These are phyloP conservation scores for Paralichthys olivaceus DNA, from an alignment of 2,113 vertebrate species.

Conservation along the genomic window DNA sequence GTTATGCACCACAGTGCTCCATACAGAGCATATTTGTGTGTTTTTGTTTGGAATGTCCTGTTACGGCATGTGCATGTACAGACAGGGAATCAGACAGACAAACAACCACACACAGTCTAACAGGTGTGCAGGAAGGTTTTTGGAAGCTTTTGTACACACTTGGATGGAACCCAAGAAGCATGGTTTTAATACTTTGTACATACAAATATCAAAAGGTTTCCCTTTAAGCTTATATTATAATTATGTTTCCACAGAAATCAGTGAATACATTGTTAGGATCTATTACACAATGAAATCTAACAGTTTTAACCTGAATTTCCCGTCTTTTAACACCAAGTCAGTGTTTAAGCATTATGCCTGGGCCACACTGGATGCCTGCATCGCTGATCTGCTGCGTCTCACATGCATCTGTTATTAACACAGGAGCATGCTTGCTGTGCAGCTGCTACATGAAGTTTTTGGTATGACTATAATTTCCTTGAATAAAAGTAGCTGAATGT, in stretches of 20 bases:
- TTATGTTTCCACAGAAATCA: neutral
- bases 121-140: slow-evolving; percentile 15
- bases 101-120: slow-evolving; percentile 53
- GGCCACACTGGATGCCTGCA: too few species aligned
- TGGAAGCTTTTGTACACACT: slow-evolving; percentile 29
- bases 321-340: neutral
- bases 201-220: neutral
- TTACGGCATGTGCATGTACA: slow-evolving; percentile 72
- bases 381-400: too few species aligned
- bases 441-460: neutral
- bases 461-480: neutral
- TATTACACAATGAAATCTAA: neutral
- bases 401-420: too few species aligned
- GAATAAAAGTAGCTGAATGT: too few species aligned
- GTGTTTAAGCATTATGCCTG: neutral
- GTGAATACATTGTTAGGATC: neutral
- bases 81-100: slow-evolving; percentile 69
- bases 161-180: neutral
- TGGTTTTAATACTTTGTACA: slow-evolving; percentile 14
- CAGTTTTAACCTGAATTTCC: neutral
- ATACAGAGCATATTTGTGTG: slow-evolving; percentile 64
- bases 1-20: slow-evolving; percentile 57
- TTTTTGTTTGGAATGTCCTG: slow-evolving; percentile 75
- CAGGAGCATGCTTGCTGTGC: too few species aligned
- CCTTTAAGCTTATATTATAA: neutral